These are phyloP conservation scores for Neolamprologus hecqui DNA, from an alignment of 2,113 vertebrate species.

Conservation along the genomic window DNA sequence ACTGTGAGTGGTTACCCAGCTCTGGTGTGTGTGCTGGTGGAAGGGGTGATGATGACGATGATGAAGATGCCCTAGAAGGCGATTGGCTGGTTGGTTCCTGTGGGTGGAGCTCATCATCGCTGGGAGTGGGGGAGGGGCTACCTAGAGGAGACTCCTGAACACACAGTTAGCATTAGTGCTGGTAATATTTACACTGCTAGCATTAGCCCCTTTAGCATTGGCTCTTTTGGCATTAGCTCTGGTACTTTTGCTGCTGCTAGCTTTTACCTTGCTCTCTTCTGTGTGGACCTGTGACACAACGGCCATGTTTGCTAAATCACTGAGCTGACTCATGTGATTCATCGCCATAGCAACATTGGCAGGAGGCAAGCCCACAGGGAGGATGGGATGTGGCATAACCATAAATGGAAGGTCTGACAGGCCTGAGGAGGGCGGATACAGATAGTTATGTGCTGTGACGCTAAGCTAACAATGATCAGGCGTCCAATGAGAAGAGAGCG, in stretches of 20 bases:
- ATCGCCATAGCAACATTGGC: constrained; percentile 91
- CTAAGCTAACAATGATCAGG: neutral
- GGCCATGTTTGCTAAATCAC: constrained; percentile 86
- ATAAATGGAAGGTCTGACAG: constrained; percentile 82
- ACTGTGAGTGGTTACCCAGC: neutral
- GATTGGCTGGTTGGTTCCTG: constrained; percentile 15
- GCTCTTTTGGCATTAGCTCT: neutral
- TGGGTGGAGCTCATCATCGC: neutral
- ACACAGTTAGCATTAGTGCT: neutral
- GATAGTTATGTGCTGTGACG: neutral
- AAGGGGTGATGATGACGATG: neutral
- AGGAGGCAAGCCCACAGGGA: constrained; percentile 88
- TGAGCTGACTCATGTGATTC: constrained; percentile 95
- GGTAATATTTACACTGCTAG: neutral
- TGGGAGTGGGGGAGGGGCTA: constrained; percentile 8
- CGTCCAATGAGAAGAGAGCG: constrained; percentile 64
- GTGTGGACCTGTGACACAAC: constrained; percentile 80
- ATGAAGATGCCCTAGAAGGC: constrained; percentile 21
- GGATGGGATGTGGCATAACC: constrained; percentile 91
- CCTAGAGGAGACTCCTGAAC: neutral
- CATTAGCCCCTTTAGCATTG: neutral
- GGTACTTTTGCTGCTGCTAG: fast-evolving
- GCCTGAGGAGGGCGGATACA: neutral
- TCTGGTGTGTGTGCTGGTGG: neutral
- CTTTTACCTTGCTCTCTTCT: constrained; percentile 79